Evolutionary conservation across 2,797 vertebrate genomes (phyloP), one percentile per base, ranked within the genome.

Genomic region (Myotis findleyi): DNA sequence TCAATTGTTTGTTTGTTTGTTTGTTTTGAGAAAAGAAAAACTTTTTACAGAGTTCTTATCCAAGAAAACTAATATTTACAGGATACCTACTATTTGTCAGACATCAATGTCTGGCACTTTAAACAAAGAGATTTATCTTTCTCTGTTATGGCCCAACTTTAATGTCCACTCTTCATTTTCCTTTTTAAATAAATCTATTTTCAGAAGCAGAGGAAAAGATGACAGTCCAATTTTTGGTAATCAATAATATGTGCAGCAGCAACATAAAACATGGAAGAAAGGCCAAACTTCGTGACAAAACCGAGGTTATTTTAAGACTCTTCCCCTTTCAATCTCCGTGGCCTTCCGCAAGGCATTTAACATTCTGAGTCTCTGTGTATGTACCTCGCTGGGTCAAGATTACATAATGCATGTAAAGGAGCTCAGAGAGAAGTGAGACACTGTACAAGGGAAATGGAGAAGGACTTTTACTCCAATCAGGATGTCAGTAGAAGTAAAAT

Each of bases 21-120:
- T 81, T 92, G 14, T 49, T 95, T 62, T n/a, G 23, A 38, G n/a
- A 75, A 30, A 44, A 87, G 79, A 30, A 51, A 87, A 84, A 33
- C n/a, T 84, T 76, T 93, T 80, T 49, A 25, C 71, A 88, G 73
- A 76, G 23, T 89, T 92, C 5, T 95, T 27, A 73, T 89, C 9
- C 30, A 80, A 76, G 68, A 80, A 4, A 85, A 89, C 38, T 47
- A 73, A 44, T 73, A 91, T 89, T 68, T 75, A 17, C 55, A 64
- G 36, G 79, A 75, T 49, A 62, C 23, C 18, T 84, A 69, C 23
- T 79, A 95, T 59, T 91, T 64, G 5, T 30, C 18, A 64, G 77
- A 69, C 10, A 18, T 86, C 73, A 79, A 69, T 68, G n/a, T 62
- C 30, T 79, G 64, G 36, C 2, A 47, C 27, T 80, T 89, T 66